Evolutionary conservation across 2,797 vertebrate genomes (phyloP), one percentile per base, ranked within the genome.

Genomic region (Epinephelus awoara): DNA sequence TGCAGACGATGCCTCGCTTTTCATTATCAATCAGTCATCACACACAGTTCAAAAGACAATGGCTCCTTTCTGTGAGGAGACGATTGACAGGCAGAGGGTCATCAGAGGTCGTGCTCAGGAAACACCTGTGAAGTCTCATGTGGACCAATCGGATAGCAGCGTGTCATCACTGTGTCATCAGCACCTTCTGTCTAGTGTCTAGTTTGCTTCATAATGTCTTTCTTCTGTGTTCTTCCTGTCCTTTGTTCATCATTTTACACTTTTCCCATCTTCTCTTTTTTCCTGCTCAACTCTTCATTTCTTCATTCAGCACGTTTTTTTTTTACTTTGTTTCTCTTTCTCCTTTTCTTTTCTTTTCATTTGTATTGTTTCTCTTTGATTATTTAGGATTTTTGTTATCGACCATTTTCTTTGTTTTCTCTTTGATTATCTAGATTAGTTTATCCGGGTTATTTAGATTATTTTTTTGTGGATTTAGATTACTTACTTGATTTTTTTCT

Each of bases 31-130:
- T 55, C 46, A 13, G 40, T 57, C 50, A 25, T 23, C 29, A 67
- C 14, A 54, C 65, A 49, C 51, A 59, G 25, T 40, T 62, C 67
- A 11, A 67, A 51, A 84, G n/a, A 93, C 91, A 94, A 91, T 79
- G 87, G 57, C 58, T 52, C 67, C 86, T 91, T 92, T 94, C 91
- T 94, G 71, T 47, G n/a, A n/a, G 63, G 57, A 73, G 67, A 66
- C 73, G 88, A 85, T 72, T 82, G 92, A 86, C 90, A 80, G 83
- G 73, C 1, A 15, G 80, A 55, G 68, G 89, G 87, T 88, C 87
- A 52, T 10, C 51, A 59, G 59, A 77, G 91, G 84, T 89, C 82
- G 66, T 38, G 82, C 86, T 91, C 75, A 79, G 70, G 68, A 84
- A 82, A 87, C 69, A 87, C 85, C 67, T 83, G 83, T 40, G 58